Evolutionary conservation across 2,888 invertebrate genomes (phyloP).

Genomic region (Nematopogon swammerdamellus): DNA sequence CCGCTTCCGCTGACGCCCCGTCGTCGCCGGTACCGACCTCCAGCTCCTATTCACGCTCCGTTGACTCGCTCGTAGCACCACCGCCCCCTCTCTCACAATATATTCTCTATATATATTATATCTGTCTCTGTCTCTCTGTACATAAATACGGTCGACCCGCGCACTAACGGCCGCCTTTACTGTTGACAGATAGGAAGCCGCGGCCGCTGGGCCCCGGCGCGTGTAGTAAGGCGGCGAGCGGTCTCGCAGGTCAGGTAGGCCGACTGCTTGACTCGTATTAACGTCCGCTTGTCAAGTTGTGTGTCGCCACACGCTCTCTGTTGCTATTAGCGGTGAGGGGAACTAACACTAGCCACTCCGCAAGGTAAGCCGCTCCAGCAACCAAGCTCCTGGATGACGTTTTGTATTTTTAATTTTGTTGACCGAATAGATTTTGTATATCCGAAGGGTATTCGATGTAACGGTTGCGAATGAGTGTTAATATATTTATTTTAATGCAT

Average conservation of each 20-base stretch:
- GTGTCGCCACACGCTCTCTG: constrained; percentile 18
- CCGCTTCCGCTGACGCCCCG: constrained; percentile 72
- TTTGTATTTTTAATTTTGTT: constrained; percentile 1
- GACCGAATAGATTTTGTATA: background rate
- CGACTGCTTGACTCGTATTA: constrained; percentile 10
- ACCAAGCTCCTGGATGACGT: background rate
- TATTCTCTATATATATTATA: too few species aligned
- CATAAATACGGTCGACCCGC: background rate
- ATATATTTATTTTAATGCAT: background rate
- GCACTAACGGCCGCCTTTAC: constrained; percentile 10
- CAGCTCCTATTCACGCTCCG: background rate
- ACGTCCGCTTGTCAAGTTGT: constrained; percentile 27
- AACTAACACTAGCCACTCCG: constrained; percentile 17
- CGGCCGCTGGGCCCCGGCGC: constrained; percentile 10
- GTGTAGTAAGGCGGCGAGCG: constrained; percentile 8
- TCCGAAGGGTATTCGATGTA: background rate
- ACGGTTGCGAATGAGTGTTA: constrained; percentile 1
- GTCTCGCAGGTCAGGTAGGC: constrained; percentile 28
- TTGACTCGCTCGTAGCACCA: background rate
- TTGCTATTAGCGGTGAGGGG: constrained; percentile 20
- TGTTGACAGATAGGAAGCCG: constrained; percentile 13
- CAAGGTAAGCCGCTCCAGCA: constrained; percentile 18
- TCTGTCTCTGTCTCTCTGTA: too few species aligned
- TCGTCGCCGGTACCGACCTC: constrained; percentile 8
- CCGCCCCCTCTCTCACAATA: too few species aligned